Percentiles rank a stretch among this genome's conserved stretches.
phyloP scores from a whole-genome alignment of 2,797 vertebrate species.

The Rhodeus uyekii region DNA sequence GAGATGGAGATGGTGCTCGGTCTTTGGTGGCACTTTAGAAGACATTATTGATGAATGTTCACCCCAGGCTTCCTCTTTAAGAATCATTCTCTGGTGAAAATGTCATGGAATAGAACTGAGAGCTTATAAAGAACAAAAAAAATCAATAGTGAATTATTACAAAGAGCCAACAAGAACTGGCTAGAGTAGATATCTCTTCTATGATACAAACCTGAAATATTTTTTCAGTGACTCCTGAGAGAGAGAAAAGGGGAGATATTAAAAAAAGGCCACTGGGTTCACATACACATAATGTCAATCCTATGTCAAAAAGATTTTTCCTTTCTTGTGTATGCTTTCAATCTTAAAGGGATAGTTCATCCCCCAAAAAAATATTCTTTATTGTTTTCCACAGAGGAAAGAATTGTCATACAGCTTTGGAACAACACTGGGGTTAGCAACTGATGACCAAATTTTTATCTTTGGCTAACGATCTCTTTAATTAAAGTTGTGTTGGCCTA shows the following conservation, averaged over 20 bases:
- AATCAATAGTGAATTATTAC: constrained; percentile 69
- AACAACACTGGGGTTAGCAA: not conserved
- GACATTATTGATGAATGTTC: constrained; percentile 56
- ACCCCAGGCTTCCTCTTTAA: constrained; percentile 58
- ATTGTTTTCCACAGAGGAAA: not conserved
- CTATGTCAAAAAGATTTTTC: not conserved
- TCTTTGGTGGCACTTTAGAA: constrained; percentile 25
- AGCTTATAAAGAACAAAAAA: constrained; percentile 49
- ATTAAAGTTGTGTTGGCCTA: not conserved
- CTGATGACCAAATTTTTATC: not conserved
- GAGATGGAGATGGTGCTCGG: not conserved
- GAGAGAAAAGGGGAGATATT: not conserved
- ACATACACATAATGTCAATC: constrained; percentile 5
- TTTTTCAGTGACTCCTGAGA: constrained; percentile 1
- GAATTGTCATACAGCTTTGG: not conserved
- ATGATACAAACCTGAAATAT: constrained; percentile 24
- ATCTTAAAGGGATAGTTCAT: not conserved
- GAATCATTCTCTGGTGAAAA: constrained; percentile 65
- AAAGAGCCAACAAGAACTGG: constrained; percentile 57
- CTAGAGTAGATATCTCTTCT: constrained; percentile 41
- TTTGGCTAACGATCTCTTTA: not conserved
- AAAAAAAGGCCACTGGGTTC: not conserved
- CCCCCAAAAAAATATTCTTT: rapidly evolving
- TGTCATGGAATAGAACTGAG: constrained; percentile 65
- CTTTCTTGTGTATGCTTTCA: not conserved